A percentile compares a stretch with the other conserved stretches of the same genome.
Evolutionary conservation across 2,888 invertebrate species (phyloP).

Genomic region (Temnothorax rugatulus): DNA sequence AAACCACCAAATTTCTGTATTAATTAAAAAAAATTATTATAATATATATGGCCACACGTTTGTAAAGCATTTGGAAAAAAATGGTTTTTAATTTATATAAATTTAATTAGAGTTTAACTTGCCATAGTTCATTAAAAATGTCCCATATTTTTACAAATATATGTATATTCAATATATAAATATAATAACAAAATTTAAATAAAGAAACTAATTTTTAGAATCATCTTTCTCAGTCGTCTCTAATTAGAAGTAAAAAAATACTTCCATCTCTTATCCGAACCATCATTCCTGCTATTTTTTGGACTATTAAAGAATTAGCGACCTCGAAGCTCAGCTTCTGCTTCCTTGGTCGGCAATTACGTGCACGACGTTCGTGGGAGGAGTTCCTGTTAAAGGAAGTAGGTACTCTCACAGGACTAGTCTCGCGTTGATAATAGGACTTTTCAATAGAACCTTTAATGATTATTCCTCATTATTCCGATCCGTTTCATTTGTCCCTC

Average conservation of each 20-base stretch:
- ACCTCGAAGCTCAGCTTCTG: conserved; percentile 52
- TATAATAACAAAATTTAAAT: conserved; percentile 9
- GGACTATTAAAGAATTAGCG: conserved; percentile 62
- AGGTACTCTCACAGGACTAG: conserved; percentile 46
- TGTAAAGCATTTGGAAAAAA: background rate
- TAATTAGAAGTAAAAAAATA: conserved; percentile 16
- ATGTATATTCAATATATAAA: background rate
- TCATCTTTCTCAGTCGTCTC: background rate
- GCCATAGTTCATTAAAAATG: background rate
- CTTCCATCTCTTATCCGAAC: background rate
- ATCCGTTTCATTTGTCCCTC: conserved; percentile 6
- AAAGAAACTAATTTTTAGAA: background rate
- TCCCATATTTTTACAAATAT: background rate
- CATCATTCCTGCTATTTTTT: conserved; percentile 36
- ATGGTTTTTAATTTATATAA: conserved; percentile 1
- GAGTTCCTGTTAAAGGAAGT: conserved; percentile 62
- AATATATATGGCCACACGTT: background rate
- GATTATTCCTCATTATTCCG: conserved; percentile 67
- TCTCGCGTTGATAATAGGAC: conserved; percentile 64
- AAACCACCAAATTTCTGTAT: background rate
- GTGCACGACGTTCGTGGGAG: conserved; percentile 49
- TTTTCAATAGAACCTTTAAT: conserved; percentile 64
- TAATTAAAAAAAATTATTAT: background rate
- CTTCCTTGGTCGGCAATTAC: conserved; percentile 63
- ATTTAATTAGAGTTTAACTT: background rate